Evolutionary conservation across 2,113 vertebrate genomes (phyloP).

Genomic region (Ondatra zibethicus): DNA sequence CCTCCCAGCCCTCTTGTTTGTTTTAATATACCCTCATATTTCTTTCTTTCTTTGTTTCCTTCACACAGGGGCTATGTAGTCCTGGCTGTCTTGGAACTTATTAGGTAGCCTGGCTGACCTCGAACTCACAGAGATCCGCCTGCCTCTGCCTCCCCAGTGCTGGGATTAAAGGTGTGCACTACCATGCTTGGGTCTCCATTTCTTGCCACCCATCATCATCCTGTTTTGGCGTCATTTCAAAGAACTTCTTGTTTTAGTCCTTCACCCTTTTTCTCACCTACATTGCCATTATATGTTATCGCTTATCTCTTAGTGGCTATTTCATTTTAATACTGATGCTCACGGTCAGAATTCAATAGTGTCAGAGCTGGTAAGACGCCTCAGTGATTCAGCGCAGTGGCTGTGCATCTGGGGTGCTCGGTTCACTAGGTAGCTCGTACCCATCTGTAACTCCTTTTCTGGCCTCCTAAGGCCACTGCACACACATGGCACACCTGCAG

Average conservation of each 20-base stretch:
- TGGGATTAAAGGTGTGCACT: neutral
- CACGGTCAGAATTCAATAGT: slow-evolving; percentile 32
- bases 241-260: neutral
- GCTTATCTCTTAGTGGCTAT: neutral
- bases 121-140: neutral
- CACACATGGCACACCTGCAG: neutral
- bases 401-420: too few relatives aligned
- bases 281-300: neutral
- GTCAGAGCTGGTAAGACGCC: too few relatives aligned
- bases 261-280: neutral
- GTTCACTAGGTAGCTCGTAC: neutral
- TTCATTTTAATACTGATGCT: slow-evolving; percentile 1
- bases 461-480: too few relatives aligned
- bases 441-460: neutral
- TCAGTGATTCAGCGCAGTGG: neutral
- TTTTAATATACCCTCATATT: neutral
- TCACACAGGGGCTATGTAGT: neutral
- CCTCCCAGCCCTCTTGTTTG: neutral
- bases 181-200: neutral
- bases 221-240: neutral
- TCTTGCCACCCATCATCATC: too few relatives aligned
- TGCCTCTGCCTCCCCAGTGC: neutral
- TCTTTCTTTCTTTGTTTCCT: neutral
- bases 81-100: neutral
- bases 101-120: neutral